Percentiles rank a stretch among this genome's conserved stretches.
Conservation (phyloP, 64 coral and sea anemone species). For the Trachythela sp. region DNA sequence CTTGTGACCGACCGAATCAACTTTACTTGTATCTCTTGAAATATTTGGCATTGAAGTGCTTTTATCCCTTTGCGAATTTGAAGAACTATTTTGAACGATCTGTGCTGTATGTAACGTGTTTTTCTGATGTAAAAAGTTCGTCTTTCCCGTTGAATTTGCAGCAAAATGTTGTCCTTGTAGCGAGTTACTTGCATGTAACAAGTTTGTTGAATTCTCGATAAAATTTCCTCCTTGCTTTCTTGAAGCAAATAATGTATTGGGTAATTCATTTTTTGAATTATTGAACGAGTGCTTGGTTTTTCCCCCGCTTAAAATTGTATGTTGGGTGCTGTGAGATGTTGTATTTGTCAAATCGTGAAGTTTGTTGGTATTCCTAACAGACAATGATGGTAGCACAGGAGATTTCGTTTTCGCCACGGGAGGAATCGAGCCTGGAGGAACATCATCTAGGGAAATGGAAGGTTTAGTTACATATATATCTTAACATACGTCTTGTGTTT, state of each 20-base stretch:
- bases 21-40: not conserved
- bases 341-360: not conserved
- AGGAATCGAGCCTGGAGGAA: too few relatives aligned
- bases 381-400: not conserved
- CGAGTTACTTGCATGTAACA: too few relatives aligned
- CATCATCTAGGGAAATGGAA: too few relatives aligned
- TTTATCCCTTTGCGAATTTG: not conserved
- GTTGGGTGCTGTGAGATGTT: not conserved
- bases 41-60: not conserved
- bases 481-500: too few relatives aligned
- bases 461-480: too few relatives aligned
- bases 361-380: not conserved
- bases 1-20: not conserved
- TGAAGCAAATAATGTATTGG: not conserved
- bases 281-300: too few relatives aligned
- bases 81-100: not conserved
- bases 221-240: not conserved
- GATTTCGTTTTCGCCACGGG: too few relatives aligned
- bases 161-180: too few relatives aligned
- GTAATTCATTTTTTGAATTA: too few relatives aligned
- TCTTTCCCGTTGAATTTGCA: not conserved
- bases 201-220: too few relatives aligned
- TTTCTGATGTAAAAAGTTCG: not conserved
- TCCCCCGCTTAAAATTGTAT: not conserved
- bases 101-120: not conserved